Evolutionary conservation across 1,140 invertebrate genomes (phyloP).

Genomic region (Drosophila orosa): DNA sequence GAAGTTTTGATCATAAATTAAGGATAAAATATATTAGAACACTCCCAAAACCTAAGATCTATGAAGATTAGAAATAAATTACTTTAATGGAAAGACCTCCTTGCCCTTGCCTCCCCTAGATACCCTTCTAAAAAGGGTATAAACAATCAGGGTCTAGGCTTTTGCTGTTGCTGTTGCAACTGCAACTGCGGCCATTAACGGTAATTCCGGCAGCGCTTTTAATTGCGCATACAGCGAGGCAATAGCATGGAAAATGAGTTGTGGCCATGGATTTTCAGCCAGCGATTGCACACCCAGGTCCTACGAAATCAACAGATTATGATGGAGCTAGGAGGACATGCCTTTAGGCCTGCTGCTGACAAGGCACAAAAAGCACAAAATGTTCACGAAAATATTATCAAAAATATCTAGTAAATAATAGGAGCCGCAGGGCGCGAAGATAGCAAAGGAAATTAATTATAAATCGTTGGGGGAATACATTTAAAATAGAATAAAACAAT

Average conservation of each 20-base stretch:
- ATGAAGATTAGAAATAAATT: too few relatives aligned
- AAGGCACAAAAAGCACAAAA: background rate
- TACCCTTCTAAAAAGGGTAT: background rate
- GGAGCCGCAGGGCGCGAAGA: background rate
- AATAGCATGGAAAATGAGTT: conserved; percentile 71
- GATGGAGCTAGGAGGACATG: conserved; percentile 6
- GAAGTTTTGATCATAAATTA: background rate
- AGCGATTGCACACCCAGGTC: conserved; percentile 11
- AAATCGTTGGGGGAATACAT: background rate
- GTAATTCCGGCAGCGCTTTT: conserved; percentile 78
- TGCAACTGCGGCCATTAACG: conserved; percentile 72
- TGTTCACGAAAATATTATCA: background rate
- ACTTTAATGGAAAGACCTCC: too few relatives aligned
- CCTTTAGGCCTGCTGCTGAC: conserved; percentile 5
- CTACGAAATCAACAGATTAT: conserved; percentile 32
- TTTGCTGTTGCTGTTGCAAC: conserved; percentile 31
- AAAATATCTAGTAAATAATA: conserved; percentile 4
- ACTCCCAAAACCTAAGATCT: too few relatives aligned
- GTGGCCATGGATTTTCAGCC: conserved; percentile 36
- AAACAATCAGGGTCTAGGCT: conserved; percentile 15
- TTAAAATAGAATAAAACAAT: background rate
- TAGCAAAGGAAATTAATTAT: conserved; percentile 11
- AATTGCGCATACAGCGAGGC: conserved; percentile 68
- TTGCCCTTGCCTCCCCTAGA: too few relatives aligned
- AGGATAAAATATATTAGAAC: too few relatives aligned